Evolutionary conservation across 2,888 invertebrate species (phyloP), one percentile per base, ranked within the genome.

Genomic region (Amphipyra berbera): DNA sequence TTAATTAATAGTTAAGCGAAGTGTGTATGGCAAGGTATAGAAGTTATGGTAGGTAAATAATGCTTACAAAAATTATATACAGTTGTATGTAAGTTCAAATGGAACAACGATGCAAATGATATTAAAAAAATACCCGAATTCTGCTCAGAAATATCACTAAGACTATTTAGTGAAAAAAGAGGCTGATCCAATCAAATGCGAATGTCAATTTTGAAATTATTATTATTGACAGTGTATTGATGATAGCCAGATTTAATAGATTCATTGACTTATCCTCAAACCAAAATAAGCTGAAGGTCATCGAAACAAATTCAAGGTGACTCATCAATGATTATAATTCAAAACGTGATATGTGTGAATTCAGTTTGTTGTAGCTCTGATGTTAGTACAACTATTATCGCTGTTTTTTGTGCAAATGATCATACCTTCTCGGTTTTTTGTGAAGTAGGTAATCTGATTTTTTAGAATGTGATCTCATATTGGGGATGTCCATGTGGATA

Each of bases 321-420:
- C 45, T 77, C 73, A 76, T 59, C 33, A 49, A 64, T 68, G 48
- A 74, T 79, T 75, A 73, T 64, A 79, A 80, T 80, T 80, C 81
- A 63, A 47, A 68, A 68, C 61, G 63, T 65, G 59, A 56, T 61
- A 13, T 54, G 58, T 59, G 21, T 52, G 37, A 37, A 41, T 13
- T 49, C n/a, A 55, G 21, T 13, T 47, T 60, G 27, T 48, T 50
- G 58, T 21, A 61, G 46, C 44, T 41, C 15, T 42, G 37, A 53
- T 65, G 50, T 38, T 38, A 41, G 35, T 62, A 35, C 6, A 42
- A 53, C 45, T 15, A 30, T 35, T 48, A 37, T 37, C 6, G 33
- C 47, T 46, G 30, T 66, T n/a, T 42, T 9, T 35, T 38, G 9
- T 35, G 37, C 10, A 38, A 44, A 54, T 45, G 33, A 14, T 13